phyloP scores from a whole-genome alignment of 2,797 vertebrate species.

The Gambusia yucatana region DNA sequence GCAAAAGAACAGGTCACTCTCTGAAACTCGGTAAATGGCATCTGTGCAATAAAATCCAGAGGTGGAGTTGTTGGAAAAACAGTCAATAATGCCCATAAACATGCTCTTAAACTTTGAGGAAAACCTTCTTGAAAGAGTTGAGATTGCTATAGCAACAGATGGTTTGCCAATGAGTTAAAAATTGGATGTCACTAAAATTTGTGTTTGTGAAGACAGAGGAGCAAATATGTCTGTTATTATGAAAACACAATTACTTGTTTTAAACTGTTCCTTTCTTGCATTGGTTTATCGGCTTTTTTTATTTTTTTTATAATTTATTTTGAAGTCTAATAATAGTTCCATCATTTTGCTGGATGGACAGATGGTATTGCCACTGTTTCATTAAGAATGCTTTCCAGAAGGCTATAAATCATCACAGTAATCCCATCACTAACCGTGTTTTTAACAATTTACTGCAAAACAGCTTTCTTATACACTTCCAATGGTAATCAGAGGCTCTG shows the following conservation, averaged over 20 bases:
- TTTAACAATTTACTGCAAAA: slow-evolving; percentile 36
- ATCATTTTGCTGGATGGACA: slow-evolving; percentile 45
- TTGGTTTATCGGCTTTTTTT: not conserved
- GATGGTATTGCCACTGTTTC: slow-evolving; percentile 31
- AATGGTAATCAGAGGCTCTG: slow-evolving; percentile 44
- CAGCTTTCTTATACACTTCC: slow-evolving; percentile 27
- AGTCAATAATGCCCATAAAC: not conserved
- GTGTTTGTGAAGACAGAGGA: not conserved
- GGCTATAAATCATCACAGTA: slow-evolving; percentile 33
- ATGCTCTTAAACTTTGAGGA: not conserved
- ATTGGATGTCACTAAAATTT: not conserved
- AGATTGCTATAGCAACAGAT: not conserved
- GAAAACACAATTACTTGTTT: not conserved
- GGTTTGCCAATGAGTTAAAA: not conserved
- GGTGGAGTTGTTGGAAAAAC: not conserved
- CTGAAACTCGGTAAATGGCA: not conserved
- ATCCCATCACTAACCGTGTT: slow-evolving; percentile 33
- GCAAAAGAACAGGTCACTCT: not conserved
- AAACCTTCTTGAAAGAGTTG: not conserved
- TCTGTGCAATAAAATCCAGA: not conserved
- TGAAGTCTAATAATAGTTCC: slow-evolving; percentile 2
- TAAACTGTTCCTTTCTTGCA: not conserved
- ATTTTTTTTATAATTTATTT: not conserved
- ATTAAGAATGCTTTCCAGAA: slow-evolving; percentile 41
- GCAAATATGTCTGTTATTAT: not conserved